Base-by-base conservation (phyloP, 2,888 invertebrate genomes). In the Beris chalybata region DNA sequence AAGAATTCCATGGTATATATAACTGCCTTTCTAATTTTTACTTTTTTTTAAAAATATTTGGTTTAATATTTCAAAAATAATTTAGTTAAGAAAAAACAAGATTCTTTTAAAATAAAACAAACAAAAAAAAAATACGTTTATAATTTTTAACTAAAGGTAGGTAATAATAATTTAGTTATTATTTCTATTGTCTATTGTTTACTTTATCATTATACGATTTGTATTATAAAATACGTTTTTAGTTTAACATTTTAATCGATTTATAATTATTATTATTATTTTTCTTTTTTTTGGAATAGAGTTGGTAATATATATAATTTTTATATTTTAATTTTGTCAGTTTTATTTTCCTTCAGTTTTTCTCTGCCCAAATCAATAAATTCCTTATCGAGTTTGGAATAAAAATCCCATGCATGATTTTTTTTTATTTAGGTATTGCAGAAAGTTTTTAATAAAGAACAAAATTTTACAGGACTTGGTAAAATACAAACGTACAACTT, bases 241-340 rank as follows among this genome's bases (percentile, higher is more conserved):
- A 44, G 61, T 61, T 61, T 52, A 61, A 61, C 31, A 15, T 43
- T 61, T 52, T 61, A 50, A 50, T 61, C 61, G 52, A 52, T 13
- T 44, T 61, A 61, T 61, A 50, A 61, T 52, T 50, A 61, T 61
- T 50, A 61, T 59, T 59, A 59, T 50, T 61, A 7, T 68, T 66
- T 64, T 66, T 56, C 66, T 64, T 68, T 56, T 48, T 45, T 67
- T 52, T 55, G 68, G 54, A 63, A 63, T 70, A 69, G 72, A 73
- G 69, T 71, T 71, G 73, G 73, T 67, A 70, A 65, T 69, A 70
- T 64, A 63, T 50, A 65, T 67, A 57, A 68, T 68, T 50, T 66
- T 67, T 65, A 64, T 54, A 67, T 65, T 67, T 54, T 9, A 64
- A 32, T 43, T 64, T 38, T 61, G 59, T 53, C 63, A 48, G 65